phyloP scores from a whole-genome alignment of 64 coral and sea anemone genomes.

The Stichodactyla helianthus region DNA sequence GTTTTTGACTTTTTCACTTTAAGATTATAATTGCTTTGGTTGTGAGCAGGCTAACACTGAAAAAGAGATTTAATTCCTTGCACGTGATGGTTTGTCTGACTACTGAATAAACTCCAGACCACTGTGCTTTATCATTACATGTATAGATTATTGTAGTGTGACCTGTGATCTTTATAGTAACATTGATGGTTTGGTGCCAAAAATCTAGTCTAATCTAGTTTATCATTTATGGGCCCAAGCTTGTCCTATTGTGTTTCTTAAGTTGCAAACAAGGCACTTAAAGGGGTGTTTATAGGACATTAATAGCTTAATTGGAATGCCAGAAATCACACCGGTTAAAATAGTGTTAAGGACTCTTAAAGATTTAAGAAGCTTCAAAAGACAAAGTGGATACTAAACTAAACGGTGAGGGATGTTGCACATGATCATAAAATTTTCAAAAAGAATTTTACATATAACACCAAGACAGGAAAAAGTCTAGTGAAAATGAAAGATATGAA shows the following conservation, averaged over 20 bases:
- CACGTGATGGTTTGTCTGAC: neutral
- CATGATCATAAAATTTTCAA: too few species aligned
- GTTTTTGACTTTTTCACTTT: neutral
- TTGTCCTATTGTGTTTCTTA: neutral
- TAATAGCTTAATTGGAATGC: too few species aligned
- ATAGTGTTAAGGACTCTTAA: too few species aligned
- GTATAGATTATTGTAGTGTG: neutral
- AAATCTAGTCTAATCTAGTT: neutral
- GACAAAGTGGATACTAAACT: too few species aligned
- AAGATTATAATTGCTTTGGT: neutral
- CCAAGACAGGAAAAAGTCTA: too few species aligned
- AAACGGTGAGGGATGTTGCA: too few species aligned
- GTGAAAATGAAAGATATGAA: too few species aligned
- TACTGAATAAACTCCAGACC: neutral
- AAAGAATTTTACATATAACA: too few species aligned
- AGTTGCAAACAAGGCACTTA: neutral
- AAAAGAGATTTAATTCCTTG: neutral
- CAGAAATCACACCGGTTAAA: too few species aligned
- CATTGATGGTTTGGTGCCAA: neutral
- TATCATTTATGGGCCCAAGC: neutral
- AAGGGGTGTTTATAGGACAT: neutral
- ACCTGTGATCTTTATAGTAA: constrained; percentile 1
- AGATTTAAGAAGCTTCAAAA: too few species aligned
- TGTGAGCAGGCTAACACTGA: neutral
- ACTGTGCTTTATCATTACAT: neutral